Percentiles rank a stretch among this genome's conserved stretches.
phyloP scores from a whole-genome alignment of 2,113 vertebrate species.

The Eurystomus gularis region DNA sequence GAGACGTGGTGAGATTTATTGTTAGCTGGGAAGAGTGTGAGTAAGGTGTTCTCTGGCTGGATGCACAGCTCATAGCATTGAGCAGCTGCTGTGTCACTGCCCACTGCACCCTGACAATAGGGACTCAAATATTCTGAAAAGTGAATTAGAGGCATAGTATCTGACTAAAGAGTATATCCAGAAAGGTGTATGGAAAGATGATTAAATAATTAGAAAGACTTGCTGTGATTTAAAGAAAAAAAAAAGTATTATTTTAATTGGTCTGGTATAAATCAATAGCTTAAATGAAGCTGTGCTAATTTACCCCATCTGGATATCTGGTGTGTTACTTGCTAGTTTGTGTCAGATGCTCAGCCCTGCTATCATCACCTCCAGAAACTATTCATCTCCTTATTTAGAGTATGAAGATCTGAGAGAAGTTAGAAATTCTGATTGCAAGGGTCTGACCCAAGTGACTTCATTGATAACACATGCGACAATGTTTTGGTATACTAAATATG shows the following conservation, averaged over 20 bases:
- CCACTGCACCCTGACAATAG: fast-evolving
- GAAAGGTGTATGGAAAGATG: not conserved
- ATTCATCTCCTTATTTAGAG: not conserved
- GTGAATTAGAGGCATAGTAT: not conserved
- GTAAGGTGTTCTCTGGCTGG: not conserved
- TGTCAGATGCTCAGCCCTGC: not conserved
- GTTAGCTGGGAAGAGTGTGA: not conserved
- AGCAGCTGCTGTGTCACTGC: not conserved
- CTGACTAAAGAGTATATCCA: not conserved
- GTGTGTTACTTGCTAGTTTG: not conserved
- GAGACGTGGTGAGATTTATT: not conserved
- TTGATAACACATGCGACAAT: not conserved
- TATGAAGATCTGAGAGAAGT: not conserved
- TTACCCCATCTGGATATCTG: not conserved
- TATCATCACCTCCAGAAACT: not conserved
- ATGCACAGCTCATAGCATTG: too few relatives aligned
- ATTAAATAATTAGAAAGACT: not conserved
- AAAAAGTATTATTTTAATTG: too few relatives aligned
- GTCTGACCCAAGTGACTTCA: not conserved
- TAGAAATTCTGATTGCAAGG: not conserved
- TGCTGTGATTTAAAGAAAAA: not conserved
- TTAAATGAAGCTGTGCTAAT: not conserved
- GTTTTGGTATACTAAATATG: not conserved
- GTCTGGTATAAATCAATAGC: not conserved
- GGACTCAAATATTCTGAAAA: not conserved